phyloP scores from a whole-genome alignment of 2,113 vertebrate species.

The Erinaceus europaeus region DNA sequence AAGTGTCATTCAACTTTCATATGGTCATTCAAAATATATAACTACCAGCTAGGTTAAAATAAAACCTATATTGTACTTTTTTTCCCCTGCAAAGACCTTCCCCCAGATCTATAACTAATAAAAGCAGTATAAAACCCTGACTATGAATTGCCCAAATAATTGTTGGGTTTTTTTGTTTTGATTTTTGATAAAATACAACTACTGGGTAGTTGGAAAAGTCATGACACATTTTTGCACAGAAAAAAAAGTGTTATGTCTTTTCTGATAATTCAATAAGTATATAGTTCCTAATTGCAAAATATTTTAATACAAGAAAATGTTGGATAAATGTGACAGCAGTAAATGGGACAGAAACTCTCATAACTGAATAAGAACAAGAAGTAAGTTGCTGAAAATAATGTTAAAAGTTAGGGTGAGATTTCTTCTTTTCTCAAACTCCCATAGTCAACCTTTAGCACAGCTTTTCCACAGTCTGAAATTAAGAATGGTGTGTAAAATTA shows the following conservation, averaged over 20 bases:
- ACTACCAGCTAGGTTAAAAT: not conserved
- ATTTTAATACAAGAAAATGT: not conserved
- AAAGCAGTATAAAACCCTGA: not conserved
- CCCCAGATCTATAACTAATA: conserved; percentile 1
- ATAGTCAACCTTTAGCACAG: not conserved
- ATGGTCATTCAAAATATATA: conserved; percentile 18
- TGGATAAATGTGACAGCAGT: not conserved
- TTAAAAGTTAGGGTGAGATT: not conserved
- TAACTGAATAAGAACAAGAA: conserved; percentile 34
- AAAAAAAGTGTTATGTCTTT: no score
- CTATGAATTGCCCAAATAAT: not conserved
- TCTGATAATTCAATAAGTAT: not conserved
- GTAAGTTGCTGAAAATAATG: not conserved
- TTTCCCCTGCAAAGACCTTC: not conserved
- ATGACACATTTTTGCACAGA: no score
- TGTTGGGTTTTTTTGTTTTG: no score
- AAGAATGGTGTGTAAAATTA: not conserved
- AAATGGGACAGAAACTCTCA: not conserved
- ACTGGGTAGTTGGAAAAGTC: no score
- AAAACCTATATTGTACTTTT: not conserved
- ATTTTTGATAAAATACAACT: no score
- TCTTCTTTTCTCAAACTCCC: conserved; percentile 16
- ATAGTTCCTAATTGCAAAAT: not conserved
- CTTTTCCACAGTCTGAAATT: not conserved
- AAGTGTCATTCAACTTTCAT: conserved; percentile 35